These are phyloP conservation scores for Aspiorhynchus laticeps DNA, from an alignment of 2,113 vertebrate genomes.

Conservation along the genomic window DNA sequence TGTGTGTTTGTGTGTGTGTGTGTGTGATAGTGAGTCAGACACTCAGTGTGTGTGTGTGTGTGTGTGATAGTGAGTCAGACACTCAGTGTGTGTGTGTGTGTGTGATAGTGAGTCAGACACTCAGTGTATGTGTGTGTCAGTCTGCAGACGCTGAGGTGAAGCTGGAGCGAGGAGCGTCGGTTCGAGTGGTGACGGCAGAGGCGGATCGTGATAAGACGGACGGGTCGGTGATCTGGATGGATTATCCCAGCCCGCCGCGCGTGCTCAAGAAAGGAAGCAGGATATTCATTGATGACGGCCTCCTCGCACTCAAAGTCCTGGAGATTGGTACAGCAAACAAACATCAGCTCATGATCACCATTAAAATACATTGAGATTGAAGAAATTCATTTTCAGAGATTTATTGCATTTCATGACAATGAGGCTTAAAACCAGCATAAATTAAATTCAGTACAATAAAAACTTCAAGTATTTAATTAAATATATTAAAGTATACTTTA, in stretches of 20 bases:
- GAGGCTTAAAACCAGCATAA: background rate
- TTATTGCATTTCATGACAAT: background rate
- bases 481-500: no score
- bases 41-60: no score
- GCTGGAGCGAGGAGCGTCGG: constrained; percentile 77
- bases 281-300: constrained; percentile 88
- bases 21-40: no score
- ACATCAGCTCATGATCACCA: constrained; percentile 1
- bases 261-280: constrained; percentile 75
- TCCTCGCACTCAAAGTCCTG: constrained; percentile 80
- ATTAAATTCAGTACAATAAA: no score
- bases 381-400: background rate
- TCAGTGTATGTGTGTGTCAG: constrained; percentile 69
- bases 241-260: constrained; percentile 79
- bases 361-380: background rate
- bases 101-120: no score
- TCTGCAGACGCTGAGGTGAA: constrained; percentile 80
- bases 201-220: constrained; percentile 75
- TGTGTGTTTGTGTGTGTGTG: background rate
- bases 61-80: no score
- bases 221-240: constrained; percentile 79
- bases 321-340: constrained; percentile 67
- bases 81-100: no score
- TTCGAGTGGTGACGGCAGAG: constrained; percentile 80
- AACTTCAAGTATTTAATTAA: no score